Conservation (phyloP, 2,113 vertebrate genomes). For the Scomber scombrus region DNA sequence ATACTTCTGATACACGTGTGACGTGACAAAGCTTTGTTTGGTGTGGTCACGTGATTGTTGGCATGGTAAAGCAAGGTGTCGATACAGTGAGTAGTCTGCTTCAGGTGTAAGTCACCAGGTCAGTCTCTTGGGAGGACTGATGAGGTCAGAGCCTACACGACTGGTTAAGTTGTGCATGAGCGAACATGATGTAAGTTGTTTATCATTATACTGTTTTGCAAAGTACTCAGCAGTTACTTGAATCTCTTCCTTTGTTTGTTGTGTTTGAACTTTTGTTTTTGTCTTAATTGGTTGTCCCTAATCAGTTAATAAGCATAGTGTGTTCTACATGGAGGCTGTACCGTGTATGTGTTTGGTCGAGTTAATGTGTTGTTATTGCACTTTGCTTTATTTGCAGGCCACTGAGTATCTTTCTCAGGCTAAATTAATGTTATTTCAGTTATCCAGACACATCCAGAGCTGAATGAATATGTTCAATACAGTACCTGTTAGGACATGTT, state of each 20-base stretch:
- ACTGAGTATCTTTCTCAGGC: background rate
- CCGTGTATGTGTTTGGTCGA: conserved; percentile 10
- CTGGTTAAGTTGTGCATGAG: conserved; percentile 3
- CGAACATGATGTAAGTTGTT: background rate
- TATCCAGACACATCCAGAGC: background rate
- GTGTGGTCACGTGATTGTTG: too few species aligned
- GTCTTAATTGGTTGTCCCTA: conserved; percentile 30
- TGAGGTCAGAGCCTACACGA: background rate
- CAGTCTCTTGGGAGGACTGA: too few species aligned
- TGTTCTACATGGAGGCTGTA: conserved; percentile 8
- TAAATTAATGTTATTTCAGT: background rate
- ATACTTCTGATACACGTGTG: too few species aligned
- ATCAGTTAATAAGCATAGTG: conserved; percentile 12
- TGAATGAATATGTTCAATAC: too few species aligned
- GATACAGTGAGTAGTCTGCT: too few species aligned
- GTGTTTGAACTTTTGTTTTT: background rate
- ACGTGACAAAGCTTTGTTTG: too few species aligned
- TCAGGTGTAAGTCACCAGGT: too few species aligned
- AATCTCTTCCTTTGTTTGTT: conserved; percentile 1
- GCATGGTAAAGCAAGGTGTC: too few species aligned
- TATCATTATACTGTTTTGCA: background rate
- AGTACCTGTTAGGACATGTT: background rate
- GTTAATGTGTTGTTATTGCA: background rate
- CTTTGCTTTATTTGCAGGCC: background rate
- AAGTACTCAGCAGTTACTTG: background rate